phyloP scores from a whole-genome alignment of 2,113 vertebrate genomes.

The Lepisosteus osseus region DNA sequence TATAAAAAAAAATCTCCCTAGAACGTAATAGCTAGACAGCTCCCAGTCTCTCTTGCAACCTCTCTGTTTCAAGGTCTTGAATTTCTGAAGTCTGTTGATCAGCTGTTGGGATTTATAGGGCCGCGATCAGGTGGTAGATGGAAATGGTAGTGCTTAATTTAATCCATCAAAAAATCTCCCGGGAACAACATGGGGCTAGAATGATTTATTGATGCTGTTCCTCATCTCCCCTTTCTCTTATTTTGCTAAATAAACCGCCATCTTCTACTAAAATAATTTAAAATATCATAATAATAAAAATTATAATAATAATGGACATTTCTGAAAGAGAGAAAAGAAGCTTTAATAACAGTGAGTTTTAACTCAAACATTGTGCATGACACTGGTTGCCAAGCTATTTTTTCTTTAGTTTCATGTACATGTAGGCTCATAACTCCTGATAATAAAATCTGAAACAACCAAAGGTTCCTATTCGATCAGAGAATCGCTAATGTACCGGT shows the following conservation, averaged over 20 bases:
- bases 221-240: constrained; percentile 44
- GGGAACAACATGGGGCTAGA: constrained; percentile 65
- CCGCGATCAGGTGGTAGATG: constrained; percentile 56
- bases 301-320: neutral
- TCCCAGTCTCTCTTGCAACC: constrained; percentile 34
- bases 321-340: neutral
- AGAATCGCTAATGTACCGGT: too few relatives aligned
- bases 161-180: constrained; percentile 71
- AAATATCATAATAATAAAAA: neutral
- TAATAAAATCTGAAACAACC: too few relatives aligned
- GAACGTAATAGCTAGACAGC: constrained; percentile 29
- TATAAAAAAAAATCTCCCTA: constrained; percentile 6
- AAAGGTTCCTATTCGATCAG: too few relatives aligned
- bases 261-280: constrained; percentile 54
- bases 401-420: too few relatives aligned
- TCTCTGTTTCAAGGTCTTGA: constrained; percentile 50
- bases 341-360: too few relatives aligned
- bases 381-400: too few relatives aligned
- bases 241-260: constrained; percentile 37
- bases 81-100: constrained; percentile 69
- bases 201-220: constrained; percentile 66
- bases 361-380: too few relatives aligned
- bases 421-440: too few relatives aligned
- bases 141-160: constrained; percentile 69
- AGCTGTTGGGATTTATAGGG: constrained; percentile 78